Evolutionary conservation across 2,888 invertebrate species (phyloP).

Genomic region (Cryptus armator): DNA sequence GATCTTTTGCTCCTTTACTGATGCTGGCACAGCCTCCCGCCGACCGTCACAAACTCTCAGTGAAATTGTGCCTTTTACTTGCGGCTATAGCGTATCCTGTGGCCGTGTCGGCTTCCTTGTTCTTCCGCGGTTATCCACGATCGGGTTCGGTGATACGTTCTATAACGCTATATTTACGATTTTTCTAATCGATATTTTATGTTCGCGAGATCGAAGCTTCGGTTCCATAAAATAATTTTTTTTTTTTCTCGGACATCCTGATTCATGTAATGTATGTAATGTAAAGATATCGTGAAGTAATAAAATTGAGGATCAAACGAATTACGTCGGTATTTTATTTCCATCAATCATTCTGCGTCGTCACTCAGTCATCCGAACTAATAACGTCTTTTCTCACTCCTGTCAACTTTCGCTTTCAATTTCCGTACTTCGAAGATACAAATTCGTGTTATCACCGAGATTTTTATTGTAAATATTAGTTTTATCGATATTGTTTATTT

Average conservation of each 20-base stretch:
- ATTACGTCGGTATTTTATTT: no score
- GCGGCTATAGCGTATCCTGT: constrained; percentile 6
- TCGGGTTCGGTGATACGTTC: neutral
- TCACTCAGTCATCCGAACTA: no score
- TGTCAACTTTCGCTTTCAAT: no score
- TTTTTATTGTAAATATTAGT: no score
- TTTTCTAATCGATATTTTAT: neutral
- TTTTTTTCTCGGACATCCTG: neutral
- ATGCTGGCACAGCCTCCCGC: constrained; percentile 42
- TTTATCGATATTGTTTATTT: no score
- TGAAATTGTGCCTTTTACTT: constrained; percentile 44
- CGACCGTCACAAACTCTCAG: constrained; percentile 29
- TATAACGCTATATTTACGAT: neutral
- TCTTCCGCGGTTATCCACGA: neutral
- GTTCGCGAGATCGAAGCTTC: no score
- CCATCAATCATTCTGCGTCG: no score
- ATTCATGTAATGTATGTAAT: neutral
- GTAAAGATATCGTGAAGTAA: neutral
- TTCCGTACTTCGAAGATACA: no score
- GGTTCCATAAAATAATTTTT: neutral
- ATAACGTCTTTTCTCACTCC: no score
- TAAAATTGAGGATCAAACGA: neutral
- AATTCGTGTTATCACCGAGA: no score
- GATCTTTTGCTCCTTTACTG: constrained; percentile 3
- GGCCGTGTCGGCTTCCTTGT: neutral